Percentiles rank a stretch among this genome's conserved stretches.
Conservation (phyloP, 2,113 vertebrate species). For the zebrafish (Danio rerio) region DNA sequence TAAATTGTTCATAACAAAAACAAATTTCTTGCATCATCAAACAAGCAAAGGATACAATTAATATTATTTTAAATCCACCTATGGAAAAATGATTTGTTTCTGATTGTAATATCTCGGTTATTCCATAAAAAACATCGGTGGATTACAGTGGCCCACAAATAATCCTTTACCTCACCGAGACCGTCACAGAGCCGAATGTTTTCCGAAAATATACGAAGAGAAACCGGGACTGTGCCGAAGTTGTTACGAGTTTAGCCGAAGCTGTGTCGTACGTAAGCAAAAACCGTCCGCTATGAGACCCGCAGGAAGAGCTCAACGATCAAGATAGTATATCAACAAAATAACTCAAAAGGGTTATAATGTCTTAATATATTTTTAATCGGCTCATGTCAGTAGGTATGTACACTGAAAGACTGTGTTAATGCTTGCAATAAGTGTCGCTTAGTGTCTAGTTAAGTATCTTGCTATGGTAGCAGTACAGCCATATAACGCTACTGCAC, state of each 20-base stretch:
- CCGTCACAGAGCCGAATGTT: not conserved
- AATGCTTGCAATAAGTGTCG: not conserved
- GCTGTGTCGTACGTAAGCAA: not conserved
- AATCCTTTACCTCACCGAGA: not conserved
- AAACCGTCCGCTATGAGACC: not conserved
- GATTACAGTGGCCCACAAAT: no score
- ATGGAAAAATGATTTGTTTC: no score
- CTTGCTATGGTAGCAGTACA: slow-evolving; percentile 19
- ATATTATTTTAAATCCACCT: no score
- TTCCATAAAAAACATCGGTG: no score
- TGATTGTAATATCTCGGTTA: no score
- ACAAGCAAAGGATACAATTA: no score
- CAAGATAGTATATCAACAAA: not conserved
- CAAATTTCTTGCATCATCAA: no score
- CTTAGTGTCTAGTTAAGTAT: not conserved
- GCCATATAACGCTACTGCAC: not conserved
- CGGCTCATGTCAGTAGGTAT: slow-evolving; percentile 9
- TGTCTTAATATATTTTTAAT: slow-evolving; percentile 3
- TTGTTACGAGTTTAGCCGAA: not conserved
- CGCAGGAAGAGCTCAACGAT: not conserved
- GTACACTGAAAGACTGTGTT: not conserved
- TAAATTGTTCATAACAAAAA: no score
- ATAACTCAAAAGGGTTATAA: not conserved
- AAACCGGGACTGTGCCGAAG: not conserved
- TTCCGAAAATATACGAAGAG: not conserved